Base-by-base conservation (phyloP, 2,888 invertebrate species). In the Torymus auratus region DNA sequence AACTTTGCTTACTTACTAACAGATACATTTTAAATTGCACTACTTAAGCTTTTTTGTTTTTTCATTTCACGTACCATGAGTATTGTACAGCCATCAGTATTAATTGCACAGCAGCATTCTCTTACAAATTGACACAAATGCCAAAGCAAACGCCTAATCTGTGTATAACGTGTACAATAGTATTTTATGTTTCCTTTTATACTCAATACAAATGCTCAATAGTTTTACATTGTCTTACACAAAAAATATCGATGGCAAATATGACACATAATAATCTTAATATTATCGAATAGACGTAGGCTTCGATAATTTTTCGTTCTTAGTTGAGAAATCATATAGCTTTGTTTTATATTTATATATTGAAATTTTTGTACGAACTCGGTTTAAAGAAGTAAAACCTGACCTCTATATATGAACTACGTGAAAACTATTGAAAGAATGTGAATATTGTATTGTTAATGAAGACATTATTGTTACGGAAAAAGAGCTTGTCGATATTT, bases 21-120 rank as follows among this genome's bases (percentile, higher is more conserved):
- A 65, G 23, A 20, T 12, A 28, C 53, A 64, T 41, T 56, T 61
- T n/a, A 23, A 7, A 62, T 52, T 20, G 7, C 14, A 61, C 13
- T 71, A 76, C 55, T 55, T 50, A 68, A 60, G 23, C 50, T 78
- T 67, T 0, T 62, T 50, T 76, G 41, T 80, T 73, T 78, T 80
- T 61, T 56, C 55, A 68, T 68, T 56, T 67, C 41, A 52, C 50
- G 72, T 77, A 52, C 55, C 64, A 69, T 58, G 78, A 80, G 76
- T 83, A 74, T 83, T 81, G 69, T 78, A 70, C 61, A 79, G 68
- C 69, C 56, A 78, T 83, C 82, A 83, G 83, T 82, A 83, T 83
- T 82, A 78, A 68, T 75, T 58, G 58, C 72, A 81, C 52, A 62
- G n/a, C 52, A 81, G 10, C 28, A 73, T 69, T 72, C 14, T 67